Conservation (phyloP, 2,797 vertebrate genomes). For the Limnodromus scolopaceus region DNA sequence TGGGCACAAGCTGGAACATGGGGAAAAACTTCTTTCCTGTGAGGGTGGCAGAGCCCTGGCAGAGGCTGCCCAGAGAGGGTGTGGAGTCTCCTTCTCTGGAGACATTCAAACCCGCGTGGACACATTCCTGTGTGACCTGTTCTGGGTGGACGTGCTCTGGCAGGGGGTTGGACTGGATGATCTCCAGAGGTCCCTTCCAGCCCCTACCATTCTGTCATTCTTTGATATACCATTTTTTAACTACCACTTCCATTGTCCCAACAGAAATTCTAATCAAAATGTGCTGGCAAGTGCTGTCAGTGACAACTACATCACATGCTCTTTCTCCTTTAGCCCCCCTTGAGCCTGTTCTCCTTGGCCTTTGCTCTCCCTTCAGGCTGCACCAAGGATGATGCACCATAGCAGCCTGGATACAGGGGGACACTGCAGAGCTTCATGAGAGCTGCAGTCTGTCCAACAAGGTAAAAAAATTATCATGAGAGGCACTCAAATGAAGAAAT, state of each 20-base stretch:
- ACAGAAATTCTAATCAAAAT: neutral
- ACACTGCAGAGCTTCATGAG: neutral
- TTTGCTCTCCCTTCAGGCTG: neutral
- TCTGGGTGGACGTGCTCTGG: neutral
- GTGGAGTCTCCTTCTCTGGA: neutral
- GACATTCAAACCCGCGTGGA: neutral
- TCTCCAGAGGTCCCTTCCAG: neutral
- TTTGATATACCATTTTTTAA: neutral
- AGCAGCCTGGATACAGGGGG: neutral
- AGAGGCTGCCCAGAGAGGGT: neutral
- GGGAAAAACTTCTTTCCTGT: neutral
- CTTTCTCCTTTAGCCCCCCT: neutral
- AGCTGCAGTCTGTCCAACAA: neutral
- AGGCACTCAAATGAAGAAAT: neutral
- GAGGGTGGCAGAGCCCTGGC: neutral
- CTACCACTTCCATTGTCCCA: neutral
- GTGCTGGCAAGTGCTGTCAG: neutral
- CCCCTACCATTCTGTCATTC: neutral
- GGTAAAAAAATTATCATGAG: neutral
- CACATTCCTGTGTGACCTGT: neutral
- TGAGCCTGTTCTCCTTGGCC: neutral
- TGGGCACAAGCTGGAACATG: neutral
- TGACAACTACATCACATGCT: rapidly evolving
- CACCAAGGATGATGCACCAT: neutral
- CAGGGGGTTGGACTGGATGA: neutral